Conservation (phyloP, 2,888 invertebrate genomes). For the Campoletis raptor region DNA sequence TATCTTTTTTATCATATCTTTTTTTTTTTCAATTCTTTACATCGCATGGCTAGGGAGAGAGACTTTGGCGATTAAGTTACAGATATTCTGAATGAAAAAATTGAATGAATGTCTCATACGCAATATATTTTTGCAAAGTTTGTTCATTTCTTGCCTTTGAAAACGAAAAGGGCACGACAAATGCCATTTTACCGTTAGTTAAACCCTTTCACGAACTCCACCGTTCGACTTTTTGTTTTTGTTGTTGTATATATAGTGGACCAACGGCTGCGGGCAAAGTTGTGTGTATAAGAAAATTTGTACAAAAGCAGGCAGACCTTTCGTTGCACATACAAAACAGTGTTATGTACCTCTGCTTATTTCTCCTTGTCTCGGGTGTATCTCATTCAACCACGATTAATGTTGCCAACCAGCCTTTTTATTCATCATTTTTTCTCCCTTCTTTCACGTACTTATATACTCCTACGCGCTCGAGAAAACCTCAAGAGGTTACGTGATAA, state of each 20-base stretch:
- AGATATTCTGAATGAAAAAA: too few relatives aligned
- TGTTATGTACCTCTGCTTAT: conserved; percentile 16
- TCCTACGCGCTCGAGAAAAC: neutral
- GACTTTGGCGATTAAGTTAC: too few relatives aligned
- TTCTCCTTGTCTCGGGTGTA: conserved; percentile 29
- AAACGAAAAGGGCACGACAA: conserved; percentile 2
- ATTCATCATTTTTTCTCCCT: neutral
- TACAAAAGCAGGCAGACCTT: conserved; percentile 60
- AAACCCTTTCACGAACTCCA: neutral
- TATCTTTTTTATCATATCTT: too few relatives aligned
- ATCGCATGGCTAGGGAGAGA: too few relatives aligned
- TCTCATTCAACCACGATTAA: conserved; percentile 33
- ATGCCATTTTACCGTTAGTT: neutral
- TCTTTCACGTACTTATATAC: neutral
- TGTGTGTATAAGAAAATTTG: conserved; percentile 65
- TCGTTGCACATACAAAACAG: conserved; percentile 63
- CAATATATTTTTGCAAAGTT: neutral
- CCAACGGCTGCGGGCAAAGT: conserved; percentile 59
- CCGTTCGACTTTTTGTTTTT: neutral
- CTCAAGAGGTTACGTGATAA: neutral
- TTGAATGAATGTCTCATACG: too few relatives aligned
- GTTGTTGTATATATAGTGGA: conserved; percentile 17
- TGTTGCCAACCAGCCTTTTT: conserved; percentile 14
- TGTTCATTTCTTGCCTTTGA: neutral
- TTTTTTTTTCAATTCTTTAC: too few relatives aligned